phyloP scores from a whole-genome alignment of 92 coral and sea anemone species.

The Porites divaricata region DNA sequence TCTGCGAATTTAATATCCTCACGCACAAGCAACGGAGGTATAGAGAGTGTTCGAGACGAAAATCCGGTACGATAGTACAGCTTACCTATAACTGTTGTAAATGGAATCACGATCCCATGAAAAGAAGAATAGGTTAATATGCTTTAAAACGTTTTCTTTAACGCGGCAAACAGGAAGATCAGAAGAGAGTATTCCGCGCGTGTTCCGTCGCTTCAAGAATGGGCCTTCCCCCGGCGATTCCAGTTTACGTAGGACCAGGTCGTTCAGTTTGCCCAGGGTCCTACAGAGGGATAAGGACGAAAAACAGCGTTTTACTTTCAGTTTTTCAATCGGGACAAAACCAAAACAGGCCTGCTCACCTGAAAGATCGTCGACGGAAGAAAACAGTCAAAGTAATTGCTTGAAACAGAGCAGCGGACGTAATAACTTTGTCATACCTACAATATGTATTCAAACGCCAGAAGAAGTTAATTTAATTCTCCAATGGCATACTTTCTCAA shows the following conservation, averaged over 20 bases:
- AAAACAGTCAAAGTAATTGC: not conserved
- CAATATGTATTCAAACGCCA: slow-evolving; percentile 38
- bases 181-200: slow-evolving; percentile 18
- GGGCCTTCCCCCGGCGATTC: slow-evolving; percentile 14
- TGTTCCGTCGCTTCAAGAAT: not conserved
- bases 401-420: not conserved
- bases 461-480: slow-evolving; percentile 17
- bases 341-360: not conserved
- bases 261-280: slow-evolving; percentile 20
- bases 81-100: not conserved
- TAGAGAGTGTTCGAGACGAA: too few relatives aligned
- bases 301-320: slow-evolving; percentile 5
- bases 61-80: too few relatives aligned
- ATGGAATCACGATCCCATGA: not conserved
- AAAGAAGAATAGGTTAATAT: not conserved
- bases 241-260: slow-evolving; percentile 13
- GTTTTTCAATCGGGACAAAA: slow-evolving; percentile 25
- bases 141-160: slow-evolving; percentile 15
- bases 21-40: not conserved
- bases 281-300: slow-evolving; percentile 8
- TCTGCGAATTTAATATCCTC: not conserved
- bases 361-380: not conserved
- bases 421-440: slow-evolving; percentile 23
- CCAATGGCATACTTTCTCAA: not conserved
- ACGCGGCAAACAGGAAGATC: slow-evolving; percentile 19